Evolutionary conservation across 2,797 vertebrate genomes (phyloP).

Genomic region (Microctenopoma lineatum): DNA sequence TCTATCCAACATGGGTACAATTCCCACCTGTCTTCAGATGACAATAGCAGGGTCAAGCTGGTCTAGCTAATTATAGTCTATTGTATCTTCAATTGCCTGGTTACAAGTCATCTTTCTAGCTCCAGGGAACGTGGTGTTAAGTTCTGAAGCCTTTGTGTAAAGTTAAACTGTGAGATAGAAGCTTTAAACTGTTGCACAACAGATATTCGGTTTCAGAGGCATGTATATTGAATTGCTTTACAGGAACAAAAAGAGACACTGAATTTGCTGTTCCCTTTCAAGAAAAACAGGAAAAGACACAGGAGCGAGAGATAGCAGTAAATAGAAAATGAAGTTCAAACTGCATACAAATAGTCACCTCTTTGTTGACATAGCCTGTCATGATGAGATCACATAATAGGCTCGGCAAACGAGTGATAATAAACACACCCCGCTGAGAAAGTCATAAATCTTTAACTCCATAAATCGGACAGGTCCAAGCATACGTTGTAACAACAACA

Average conservation of each 20-base stretch:
- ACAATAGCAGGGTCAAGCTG: conserved; percentile 83
- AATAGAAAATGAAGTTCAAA: conserved; percentile 28
- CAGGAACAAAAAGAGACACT: conserved; percentile 21
- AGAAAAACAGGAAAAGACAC: conserved; percentile 35
- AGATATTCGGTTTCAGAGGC: conserved; percentile 83
- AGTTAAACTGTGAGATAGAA: conserved; percentile 76
- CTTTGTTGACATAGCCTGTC: conserved; percentile 36
- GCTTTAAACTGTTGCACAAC: conserved; percentile 81
- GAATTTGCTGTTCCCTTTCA: conserved; percentile 23
- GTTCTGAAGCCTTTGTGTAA: conserved; percentile 75
- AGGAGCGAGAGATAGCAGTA: neutral
- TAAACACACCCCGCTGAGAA: conserved; percentile 35
- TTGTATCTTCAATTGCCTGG: conserved; percentile 76
- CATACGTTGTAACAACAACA: conserved; percentile 2
- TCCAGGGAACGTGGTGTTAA: conserved; percentile 73
- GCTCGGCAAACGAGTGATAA: conserved; percentile 31
- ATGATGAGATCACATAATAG: conserved; percentile 34
- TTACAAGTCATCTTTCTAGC: conserved; percentile 75
- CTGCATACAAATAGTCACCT: conserved; percentile 19
- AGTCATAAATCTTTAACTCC: conserved; percentile 33
- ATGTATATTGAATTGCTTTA: conserved; percentile 72
- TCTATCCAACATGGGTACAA: conserved; percentile 80
- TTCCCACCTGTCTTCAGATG: conserved; percentile 85
- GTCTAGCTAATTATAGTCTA: conserved; percentile 80
- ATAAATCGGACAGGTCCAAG: conserved; percentile 28